Conservation (phyloP, 2,888 invertebrate species). For the Agonopterix heracliana region DNA sequence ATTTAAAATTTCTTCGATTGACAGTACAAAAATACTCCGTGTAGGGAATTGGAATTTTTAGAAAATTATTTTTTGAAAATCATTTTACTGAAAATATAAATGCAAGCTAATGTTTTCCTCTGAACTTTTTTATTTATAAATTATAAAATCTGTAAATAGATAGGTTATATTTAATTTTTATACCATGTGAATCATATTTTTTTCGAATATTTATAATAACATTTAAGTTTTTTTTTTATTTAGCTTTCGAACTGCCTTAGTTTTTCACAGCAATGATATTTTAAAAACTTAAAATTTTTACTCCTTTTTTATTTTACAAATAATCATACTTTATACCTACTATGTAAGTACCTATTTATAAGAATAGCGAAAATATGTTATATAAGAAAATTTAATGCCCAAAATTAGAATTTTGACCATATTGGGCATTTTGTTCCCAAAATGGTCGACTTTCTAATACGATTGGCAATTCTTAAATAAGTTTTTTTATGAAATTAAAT, state of each 20-base stretch:
- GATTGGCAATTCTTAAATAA: constrained; percentile 39
- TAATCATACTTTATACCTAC: constrained; percentile 15
- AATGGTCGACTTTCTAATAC: constrained; percentile 66
- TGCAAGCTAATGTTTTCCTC: constrained; percentile 1
- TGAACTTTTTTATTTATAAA: constrained; percentile 23
- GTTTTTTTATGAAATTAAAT: constrained; percentile 23
- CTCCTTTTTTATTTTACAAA: constrained; percentile 21
- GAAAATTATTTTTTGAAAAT: background rate
- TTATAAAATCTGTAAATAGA: constrained; percentile 38
- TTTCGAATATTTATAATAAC: constrained; percentile 9
- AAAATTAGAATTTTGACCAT: constrained; percentile 64
- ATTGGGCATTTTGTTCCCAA: constrained; percentile 36
- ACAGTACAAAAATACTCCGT: constrained; percentile 34
- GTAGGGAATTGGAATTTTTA: constrained; percentile 21
- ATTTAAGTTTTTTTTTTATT: constrained; percentile 14
- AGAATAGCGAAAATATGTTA: constrained; percentile 17
- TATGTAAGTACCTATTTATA: constrained; percentile 27
- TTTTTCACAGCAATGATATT: constrained; percentile 12
- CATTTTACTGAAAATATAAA: background rate
- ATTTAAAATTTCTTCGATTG: constrained; percentile 10
- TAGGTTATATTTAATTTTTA: constrained; percentile 30
- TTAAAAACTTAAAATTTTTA: constrained; percentile 26
- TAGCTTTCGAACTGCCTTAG: constrained; percentile 16
- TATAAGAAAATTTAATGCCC: constrained; percentile 19
- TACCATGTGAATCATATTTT: background rate